Base-by-base conservation (phyloP, 1,140 invertebrate species). In the Stenopsyche tienmushanensis region DNA sequence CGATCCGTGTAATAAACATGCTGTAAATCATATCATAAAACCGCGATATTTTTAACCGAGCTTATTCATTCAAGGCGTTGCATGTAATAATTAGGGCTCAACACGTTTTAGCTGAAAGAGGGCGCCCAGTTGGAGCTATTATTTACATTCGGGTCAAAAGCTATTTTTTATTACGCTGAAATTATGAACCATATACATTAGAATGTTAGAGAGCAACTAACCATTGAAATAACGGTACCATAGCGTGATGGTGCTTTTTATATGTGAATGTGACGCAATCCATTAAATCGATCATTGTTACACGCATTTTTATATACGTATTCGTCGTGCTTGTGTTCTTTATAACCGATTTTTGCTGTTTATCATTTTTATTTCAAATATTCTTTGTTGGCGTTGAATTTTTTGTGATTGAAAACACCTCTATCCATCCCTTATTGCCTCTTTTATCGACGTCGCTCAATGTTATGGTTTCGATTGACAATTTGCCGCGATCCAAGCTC, bases 221-320 rank as follows among this genome's bases (percentile, higher is more conserved):
- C 15, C 29, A 25, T 52, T 25, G 15, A 29, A 25, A 54, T 54
- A 54, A 54, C 52, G 52, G 52, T 54, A 18, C 26, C 26, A 54
- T 54, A 54, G 52, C 52, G 52, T 54, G 52, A 54, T 54, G 24
- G 52, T 8, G 52, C 26, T 52, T 54, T 54, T 54, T 54, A 54
- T 54, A 34, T 29, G n/a, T n/a, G n/a, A 17, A 49, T 9, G 45
- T 49, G 45, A 49, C 21, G 13, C 23, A 7, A 45, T 15, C n/a
- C 8, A 47, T 15, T 41, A 26, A 18, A 21, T 15, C 2, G 2
- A 2, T 7, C 15, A 29, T n/a, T 54, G 2, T 20, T 54, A 24
- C 7, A 13, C 7, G 7, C 8, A 29, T 21, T 15, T 17, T 13
- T 44, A 17, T 13, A 13, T 39, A 39, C 29, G 13, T 8, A 39